A percentile compares a stretch with the other conserved stretches of the same genome.
Conservation (phyloP, 2,113 vertebrate genomes). For the Cariama cristata region DNA sequence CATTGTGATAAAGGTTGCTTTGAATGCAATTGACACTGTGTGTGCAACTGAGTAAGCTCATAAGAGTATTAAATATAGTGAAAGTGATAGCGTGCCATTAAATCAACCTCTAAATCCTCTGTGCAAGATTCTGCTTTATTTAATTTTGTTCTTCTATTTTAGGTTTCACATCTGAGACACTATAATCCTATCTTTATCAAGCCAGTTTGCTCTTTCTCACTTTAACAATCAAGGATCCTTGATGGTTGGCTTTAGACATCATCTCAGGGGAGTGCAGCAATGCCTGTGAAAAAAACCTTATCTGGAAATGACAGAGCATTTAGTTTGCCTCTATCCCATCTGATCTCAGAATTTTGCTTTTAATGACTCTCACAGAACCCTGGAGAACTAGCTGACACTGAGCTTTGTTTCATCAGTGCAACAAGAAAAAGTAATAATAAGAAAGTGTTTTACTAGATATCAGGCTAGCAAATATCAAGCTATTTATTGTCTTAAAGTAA, state of each 20-base stretch:
- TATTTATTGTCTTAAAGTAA: background rate
- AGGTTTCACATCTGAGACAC: slow-evolving; percentile 30
- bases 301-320: slow-evolving; percentile 45
- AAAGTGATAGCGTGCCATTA: slow-evolving; percentile 20
- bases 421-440: background rate
- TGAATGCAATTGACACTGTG: background rate
- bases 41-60: background rate
- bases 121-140: background rate
- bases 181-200: slow-evolving; percentile 62
- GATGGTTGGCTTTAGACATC: slow-evolving; percentile 5
- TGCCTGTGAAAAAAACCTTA: slow-evolving; percentile 41
- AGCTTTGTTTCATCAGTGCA: background rate
- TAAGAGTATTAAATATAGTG: background rate
- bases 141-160: slow-evolving; percentile 56
- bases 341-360: slow-evolving; percentile 26
- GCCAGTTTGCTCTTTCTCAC: slow-evolving; percentile 10
- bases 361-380: slow-evolving; percentile 3
- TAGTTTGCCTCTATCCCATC: slow-evolving; percentile 19
- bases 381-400: background rate
- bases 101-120: slow-evolving; percentile 31
- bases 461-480: background rate
- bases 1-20: background rate
- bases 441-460: background rate
- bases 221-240: slow-evolving; percentile 21
- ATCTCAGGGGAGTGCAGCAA: background rate